phyloP scores from a whole-genome alignment of 2,888 invertebrate species.

The Azorinus chamasolen region DNA sequence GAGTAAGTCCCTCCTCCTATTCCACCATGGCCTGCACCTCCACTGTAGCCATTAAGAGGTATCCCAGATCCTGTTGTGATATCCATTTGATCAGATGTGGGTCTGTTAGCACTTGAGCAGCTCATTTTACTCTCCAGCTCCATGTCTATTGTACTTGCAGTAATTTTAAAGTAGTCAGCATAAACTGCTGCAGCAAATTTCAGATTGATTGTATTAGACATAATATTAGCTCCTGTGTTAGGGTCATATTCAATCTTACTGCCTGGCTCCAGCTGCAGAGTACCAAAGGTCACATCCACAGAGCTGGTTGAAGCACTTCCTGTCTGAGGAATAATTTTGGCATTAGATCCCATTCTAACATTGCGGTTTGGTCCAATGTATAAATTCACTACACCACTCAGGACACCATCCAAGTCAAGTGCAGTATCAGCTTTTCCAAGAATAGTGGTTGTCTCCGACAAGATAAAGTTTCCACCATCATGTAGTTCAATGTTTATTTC shows the following conservation, averaged over 20 bases:
- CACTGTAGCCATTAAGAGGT: conserved; percentile 38
- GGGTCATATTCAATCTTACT: conserved; percentile 70
- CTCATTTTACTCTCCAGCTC: conserved; percentile 73
- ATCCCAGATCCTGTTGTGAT: conserved; percentile 55
- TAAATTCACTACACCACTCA: conserved; percentile 74
- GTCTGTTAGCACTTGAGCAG: conserved; percentile 64
- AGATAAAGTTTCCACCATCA: conserved; percentile 76
- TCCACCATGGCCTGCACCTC: conserved; percentile 77
- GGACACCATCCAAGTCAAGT: conserved; percentile 73
- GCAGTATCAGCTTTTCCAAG: conserved; percentile 72
- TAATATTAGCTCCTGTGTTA: conserved; percentile 72
- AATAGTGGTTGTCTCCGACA: conserved; percentile 75
- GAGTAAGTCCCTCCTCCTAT: conserved; percentile 69
- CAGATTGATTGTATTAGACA: conserved; percentile 66
- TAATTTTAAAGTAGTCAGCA: conserved; percentile 74
- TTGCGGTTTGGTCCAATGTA: conserved; percentile 66
- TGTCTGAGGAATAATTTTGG: conserved; percentile 68
- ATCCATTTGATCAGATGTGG: conserved; percentile 66
- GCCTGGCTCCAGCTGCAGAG: conserved; percentile 76
- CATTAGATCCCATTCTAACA: conserved; percentile 75
- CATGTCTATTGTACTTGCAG: conserved; percentile 66
- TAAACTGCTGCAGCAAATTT: conserved; percentile 70
- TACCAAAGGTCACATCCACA: conserved; percentile 70
- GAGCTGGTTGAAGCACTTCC: conserved; percentile 54
- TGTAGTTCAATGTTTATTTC: conserved; percentile 77